Conservation (phyloP, 2,113 vertebrate species). For the Phalacrocorax carbo region DNA sequence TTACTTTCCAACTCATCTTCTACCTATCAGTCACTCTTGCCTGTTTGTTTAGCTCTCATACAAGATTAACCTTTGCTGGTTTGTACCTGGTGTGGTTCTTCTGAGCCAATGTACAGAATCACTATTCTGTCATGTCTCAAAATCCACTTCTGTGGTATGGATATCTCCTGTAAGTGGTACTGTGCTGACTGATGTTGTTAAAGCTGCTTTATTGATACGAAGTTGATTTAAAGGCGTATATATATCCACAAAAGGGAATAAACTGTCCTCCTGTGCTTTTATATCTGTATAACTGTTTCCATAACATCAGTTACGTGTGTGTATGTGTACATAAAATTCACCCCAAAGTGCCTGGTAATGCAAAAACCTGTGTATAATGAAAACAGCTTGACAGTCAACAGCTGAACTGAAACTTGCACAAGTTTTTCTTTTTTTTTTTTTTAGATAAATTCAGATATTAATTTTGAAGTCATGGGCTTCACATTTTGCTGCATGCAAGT, state of each 20-base stretch:
- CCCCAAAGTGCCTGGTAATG: not conserved
- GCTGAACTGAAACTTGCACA: not conserved
- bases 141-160: not conserved
- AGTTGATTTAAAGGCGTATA: not conserved
- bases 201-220: not conserved
- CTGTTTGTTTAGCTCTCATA: not conserved
- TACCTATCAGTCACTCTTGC: fast-evolving
- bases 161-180: not conserved
- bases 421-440: not conserved
- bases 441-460: not conserved
- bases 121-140: not conserved
- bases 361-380: not conserved
- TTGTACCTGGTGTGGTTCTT: not conserved
- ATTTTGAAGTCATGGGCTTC: not conserved
- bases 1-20: not conserved
- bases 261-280: not conserved
- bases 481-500: not conserved
- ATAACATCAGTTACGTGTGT: not conserved
- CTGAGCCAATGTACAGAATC: not conserved
- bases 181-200: not conserved
- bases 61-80: not conserved
- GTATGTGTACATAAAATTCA: not conserved
- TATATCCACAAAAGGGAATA: not conserved
- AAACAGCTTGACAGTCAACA: not conserved
- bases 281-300: not conserved